A percentile compares a stretch with the other conserved stretches of the same genome.
Evolutionary conservation across 2,113 vertebrate genomes (phyloP).

Genomic region (Mohoua ochrocephala): DNA sequence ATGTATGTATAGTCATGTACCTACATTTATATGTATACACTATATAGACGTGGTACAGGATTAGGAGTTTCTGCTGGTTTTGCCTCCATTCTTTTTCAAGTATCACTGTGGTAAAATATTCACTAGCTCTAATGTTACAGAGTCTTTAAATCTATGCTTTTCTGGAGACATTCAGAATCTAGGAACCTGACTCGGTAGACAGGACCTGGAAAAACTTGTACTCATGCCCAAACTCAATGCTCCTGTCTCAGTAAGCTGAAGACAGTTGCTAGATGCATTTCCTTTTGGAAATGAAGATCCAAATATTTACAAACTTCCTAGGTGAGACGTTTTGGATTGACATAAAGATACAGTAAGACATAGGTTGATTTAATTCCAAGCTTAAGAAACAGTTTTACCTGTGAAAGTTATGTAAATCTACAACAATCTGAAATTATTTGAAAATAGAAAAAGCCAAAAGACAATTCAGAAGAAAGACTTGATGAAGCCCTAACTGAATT

Average conservation of each 20-base stretch:
- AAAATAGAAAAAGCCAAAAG: neutral
- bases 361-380: neutral
- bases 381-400: neutral
- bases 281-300: neutral
- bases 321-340: neutral
- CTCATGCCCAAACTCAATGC: accelerated
- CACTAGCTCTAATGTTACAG: neutral
- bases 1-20: neutral
- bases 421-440: neutral
- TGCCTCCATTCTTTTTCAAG: accelerated
- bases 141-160: neutral
- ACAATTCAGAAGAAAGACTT: neutral
- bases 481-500: conserved; percentile 6
- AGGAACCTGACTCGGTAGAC: neutral
- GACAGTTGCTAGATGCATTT: neutral
- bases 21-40: no score
- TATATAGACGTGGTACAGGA: neutral
- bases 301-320: neutral
- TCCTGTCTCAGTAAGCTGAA: neutral
- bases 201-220: neutral
- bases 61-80: neutral
- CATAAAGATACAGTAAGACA: neutral
- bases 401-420: neutral
- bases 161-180: neutral
- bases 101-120: neutral